Base-by-base conservation (phyloP, 1,140 invertebrate species). In the Eriosoma lanigerum region DNA sequence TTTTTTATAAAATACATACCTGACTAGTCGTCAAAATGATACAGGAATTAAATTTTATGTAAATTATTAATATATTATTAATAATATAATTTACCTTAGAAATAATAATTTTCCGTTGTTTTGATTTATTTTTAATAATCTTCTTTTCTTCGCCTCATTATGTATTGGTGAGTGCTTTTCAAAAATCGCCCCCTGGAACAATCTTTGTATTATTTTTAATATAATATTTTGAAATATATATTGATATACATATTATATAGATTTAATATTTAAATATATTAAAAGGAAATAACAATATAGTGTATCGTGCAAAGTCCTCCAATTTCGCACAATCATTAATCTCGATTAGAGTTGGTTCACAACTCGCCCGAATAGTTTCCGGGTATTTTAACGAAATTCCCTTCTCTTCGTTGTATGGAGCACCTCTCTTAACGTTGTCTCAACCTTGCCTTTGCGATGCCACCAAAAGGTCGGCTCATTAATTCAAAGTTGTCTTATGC, bases 321-420 rank as follows among this genome's bases (percentile, higher is more conserved):
- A 73, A 75, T 75, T 29, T 75, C 1, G 26, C 29, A 58, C 52
- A 26, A 24, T 76, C 73, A 58, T 76, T 76, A 76, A 76, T 76
- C 73, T 76, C 73, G 73, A 76, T 76, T 76, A 76, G 44, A n/a
- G 73, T 44, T 44, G 19, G 26, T 58, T 58, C 50, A 19, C 50
- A 58, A 75, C 38, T 54, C 73, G 21, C 54, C 54, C 52, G 70
- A 76, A 76, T 19, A 24, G 52, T 76, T 76, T 58, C 58, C 73
- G 73, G 73, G 52, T 76, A 76, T 76, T 76, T 58, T 58, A 75
- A 75, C 72, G 38, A 76, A 76, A 58, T 58, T 38, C 73, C 32
- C 52, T 19, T 58, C n/a, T 58, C 73, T 56, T n/a, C 13, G 19
- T 32, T 15, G 72, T 13, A 58, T 38, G 19, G 17, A 26, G 52